Base-by-base conservation (phyloP, 2,113 vertebrate genomes). In the Salvelinus fontinalis region DNA sequence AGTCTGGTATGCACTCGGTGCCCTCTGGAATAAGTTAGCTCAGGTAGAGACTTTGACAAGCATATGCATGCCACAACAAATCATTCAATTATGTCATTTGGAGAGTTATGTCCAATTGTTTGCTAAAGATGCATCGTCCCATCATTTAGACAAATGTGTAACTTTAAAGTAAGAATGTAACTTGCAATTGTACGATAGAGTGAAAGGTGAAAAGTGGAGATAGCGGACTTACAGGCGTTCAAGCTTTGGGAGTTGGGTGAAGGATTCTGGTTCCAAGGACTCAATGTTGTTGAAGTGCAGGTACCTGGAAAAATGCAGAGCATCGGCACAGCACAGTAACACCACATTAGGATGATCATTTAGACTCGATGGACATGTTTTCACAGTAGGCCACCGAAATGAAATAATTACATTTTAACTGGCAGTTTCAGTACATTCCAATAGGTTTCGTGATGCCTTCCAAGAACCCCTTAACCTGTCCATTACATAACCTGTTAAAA, bases 261-360 rank as follows among this genome's bases (percentile, higher is more conserved):
- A 99, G 31, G 96, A 95, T 86, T 98, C 96, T 0, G 97, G 95
- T 82, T 98, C 98, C 93, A 99, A 85, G 0, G 95, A 95, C 85
- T 99, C 98, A 71, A 99, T 99, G 87, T 97, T 97, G 92, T 99
- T 99, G 93, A 99, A 99, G 93, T 99, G 98, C 87, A 99, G 95
- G 85, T 99, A 99, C 83, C 97, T 99, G 86, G 62, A 92, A 81
- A 82, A 71, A 31, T 82, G 77, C 81, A 79, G 68, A 84, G 70
- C n/a, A 67, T 39, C 49, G 59, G 80, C 57, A 84, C 67, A 85
- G 48, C 34, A 82, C 60, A 83, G 66, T 44, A 7, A 75, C 79
- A 65, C 18, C 62, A 54, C 29, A 77, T 86, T 76, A 77, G 31
- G 26, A 13, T 59, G 54, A 67, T 20, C 39, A 62, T 64, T 29